Percentiles rank a stretch among this genome's conserved stretches.
Conservation (phyloP, 2,113 vertebrate species). For the Xyliphius kryptos region DNA sequence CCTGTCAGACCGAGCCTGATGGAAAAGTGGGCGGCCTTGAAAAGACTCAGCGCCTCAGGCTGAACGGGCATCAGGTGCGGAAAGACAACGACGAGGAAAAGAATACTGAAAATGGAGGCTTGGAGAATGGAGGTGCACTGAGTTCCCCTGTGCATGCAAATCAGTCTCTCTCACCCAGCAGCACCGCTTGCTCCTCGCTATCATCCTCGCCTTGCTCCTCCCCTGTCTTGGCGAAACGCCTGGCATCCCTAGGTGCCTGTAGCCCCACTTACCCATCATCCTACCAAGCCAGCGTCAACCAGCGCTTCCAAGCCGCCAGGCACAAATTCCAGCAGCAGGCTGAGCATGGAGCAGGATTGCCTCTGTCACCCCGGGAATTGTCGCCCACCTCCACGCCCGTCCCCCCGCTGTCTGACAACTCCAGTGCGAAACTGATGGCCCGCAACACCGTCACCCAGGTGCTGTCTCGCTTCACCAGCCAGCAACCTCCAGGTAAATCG, state of each 20-base stretch:
- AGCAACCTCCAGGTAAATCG: constrained; percentile 75
- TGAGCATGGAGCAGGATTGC: constrained; percentile 65
- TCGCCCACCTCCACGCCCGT: constrained; percentile 74
- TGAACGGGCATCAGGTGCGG: constrained; percentile 67
- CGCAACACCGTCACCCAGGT: constrained; percentile 97
- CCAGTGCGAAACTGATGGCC: constrained; percentile 84
- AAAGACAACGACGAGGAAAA: constrained; percentile 57
- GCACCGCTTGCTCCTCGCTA: constrained; percentile 86
- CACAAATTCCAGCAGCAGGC: constrained; percentile 94
- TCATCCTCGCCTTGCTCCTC: constrained; percentile 92
- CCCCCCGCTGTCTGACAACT: constrained; percentile 71
- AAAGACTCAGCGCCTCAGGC: constrained; percentile 56
- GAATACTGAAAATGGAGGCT: constrained; percentile 52
- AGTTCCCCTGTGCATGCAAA: constrained; percentile 57
- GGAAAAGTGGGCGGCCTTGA: constrained; percentile 50
- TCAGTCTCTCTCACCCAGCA: constrained; percentile 68
- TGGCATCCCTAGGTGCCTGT: constrained; percentile 68
- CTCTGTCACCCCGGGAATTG: constrained; percentile 75
- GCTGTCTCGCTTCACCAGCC: constrained; percentile 91
- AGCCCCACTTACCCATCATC: constrained; percentile 81
- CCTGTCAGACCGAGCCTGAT: constrained; percentile 74
- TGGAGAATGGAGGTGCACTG: constrained; percentile 67
- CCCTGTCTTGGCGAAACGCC: constrained; percentile 76
- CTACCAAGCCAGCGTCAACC: constrained; percentile 92
- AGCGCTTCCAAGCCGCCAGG: constrained; percentile 89